Base-by-base conservation (phyloP, 2,888 invertebrate species). In the Salticus scenicus region DNA sequence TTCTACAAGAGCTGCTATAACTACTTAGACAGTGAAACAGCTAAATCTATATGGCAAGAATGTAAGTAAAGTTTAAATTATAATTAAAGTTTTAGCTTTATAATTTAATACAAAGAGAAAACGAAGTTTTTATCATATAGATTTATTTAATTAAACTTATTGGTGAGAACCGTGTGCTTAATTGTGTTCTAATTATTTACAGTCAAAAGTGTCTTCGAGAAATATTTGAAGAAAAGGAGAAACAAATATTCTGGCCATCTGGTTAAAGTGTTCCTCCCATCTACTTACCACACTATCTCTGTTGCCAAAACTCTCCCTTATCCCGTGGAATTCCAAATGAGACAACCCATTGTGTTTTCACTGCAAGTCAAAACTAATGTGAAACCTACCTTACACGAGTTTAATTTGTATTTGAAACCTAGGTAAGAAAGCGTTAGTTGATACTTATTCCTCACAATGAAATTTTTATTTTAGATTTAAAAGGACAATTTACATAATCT, bases 301-400 rank as follows among this genome's bases (percentile, higher is more conserved):
- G 37, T 88, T 14, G 78, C 78, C 1, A 73, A 87, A 24, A 24
- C 88, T 0, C 71, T 88, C 30, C 76, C 88, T 0, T 71, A 31
- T 20, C 88, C 89, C 2, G 73, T 88, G 8, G 74, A 87, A 12
- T 80, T 88, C 67, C 75, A 84, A 27, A 83, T 88, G 66, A 86
- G 41, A 31, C 78, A 84, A 24, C 88, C 88, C 14, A 20, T 79
- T 4, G 51, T 89, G n/a, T 8, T 88, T 1, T 84, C 88, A 8
- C 30, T 88, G 37, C 82, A 86, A 47, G 20, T 67, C 33, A 31
- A 67, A n/a, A 67, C n/a, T 12, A 0, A 10, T 1, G 67, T 33
- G 10, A 20, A 24, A 24, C 57, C 57, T 17, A 0, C 24, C 1
- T 24, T 4, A 8, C 8, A n/a, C 5, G 24, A 37, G 37, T 57